Evolutionary conservation across 2,113 vertebrate species (phyloP).

Genomic region (Polypterus senegalus): DNA sequence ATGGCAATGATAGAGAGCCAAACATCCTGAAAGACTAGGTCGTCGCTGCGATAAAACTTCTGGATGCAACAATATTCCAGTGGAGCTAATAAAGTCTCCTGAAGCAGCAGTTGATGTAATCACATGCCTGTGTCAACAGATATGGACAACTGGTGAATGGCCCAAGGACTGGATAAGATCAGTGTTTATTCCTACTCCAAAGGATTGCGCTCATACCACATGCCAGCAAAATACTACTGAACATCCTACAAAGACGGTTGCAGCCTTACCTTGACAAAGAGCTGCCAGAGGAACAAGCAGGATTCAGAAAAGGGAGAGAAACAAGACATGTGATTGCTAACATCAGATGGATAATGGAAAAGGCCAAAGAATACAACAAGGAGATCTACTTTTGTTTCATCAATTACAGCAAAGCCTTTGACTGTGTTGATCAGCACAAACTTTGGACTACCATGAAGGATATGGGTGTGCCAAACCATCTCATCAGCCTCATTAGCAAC

Average conservation of each 20-base stretch:
- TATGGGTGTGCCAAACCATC: slow-evolving; percentile 9
- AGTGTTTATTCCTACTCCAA: neutral
- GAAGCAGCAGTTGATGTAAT: neutral
- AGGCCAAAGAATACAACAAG: slow-evolving; percentile 2
- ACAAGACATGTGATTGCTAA: slow-evolving; percentile 7
- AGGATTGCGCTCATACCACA: slow-evolving; percentile 6
- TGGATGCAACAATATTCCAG: neutral
- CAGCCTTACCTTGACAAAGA: slow-evolving; percentile 5
- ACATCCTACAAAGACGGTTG: slow-evolving; percentile 7
- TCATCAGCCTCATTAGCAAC: slow-evolving; percentile 4
- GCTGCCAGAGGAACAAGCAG: slow-evolving; percentile 6
- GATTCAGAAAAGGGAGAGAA: slow-evolving; percentile 12
- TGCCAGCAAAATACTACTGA: slow-evolving; percentile 12
- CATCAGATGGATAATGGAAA: slow-evolving; percentile 10
- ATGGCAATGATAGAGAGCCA: neutral
- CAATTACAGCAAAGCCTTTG: slow-evolving; percentile 6
- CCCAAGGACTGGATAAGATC: neutral
- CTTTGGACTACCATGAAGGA: slow-evolving; percentile 8
- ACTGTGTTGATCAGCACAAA: slow-evolving; percentile 6
- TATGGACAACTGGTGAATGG: neutral
- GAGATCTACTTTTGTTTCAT: slow-evolving; percentile 7
- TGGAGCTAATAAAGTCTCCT: neutral
- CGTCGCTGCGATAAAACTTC: neutral
- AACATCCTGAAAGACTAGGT: slow-evolving; percentile 1
- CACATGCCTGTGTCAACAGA: neutral